Conservation (phyloP, 2,797 vertebrate genomes). For the Anguilla marmorata region DNA sequence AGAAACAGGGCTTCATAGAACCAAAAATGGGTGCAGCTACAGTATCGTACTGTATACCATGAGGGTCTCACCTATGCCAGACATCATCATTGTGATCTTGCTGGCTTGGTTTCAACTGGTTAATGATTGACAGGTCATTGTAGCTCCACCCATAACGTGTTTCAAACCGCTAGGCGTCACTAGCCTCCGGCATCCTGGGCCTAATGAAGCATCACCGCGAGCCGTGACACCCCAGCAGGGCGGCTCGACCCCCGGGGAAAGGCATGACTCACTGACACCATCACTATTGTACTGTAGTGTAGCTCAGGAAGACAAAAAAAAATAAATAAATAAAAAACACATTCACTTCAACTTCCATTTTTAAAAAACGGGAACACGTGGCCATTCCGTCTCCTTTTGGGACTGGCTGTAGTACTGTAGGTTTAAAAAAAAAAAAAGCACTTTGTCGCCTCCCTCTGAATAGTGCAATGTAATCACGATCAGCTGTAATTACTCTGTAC, state of each 20-base stretch:
- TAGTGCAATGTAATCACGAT: slow-evolving; percentile 96
- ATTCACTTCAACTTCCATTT: slow-evolving; percentile 2
- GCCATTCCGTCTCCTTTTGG: slow-evolving; percentile 44
- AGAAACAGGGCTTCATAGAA: neutral
- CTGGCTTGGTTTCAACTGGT: neutral
- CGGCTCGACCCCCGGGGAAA: slow-evolving; percentile 54
- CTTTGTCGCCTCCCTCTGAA: slow-evolving; percentile 80
- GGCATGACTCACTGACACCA: slow-evolving; percentile 57
- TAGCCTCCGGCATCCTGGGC: slow-evolving; percentile 88
- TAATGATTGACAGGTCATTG: neutral
- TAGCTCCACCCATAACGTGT: slow-evolving; percentile 45
- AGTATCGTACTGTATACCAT: neutral
- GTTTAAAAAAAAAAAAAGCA: slow-evolving; percentile 59
- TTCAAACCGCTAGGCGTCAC: slow-evolving; percentile 74
- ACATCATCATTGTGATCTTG: neutral
- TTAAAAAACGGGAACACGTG: neutral
- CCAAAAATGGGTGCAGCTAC: slow-evolving; percentile 2
- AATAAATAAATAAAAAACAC: slow-evolving; percentile 32
- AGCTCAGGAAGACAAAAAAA: slow-evolving; percentile 63
- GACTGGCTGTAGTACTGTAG: slow-evolving; percentile 55
- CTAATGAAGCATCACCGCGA: slow-evolving; percentile 96
- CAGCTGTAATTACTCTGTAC: slow-evolving; percentile 95
- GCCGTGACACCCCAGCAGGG: slow-evolving; percentile 49
- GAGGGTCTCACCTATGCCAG: neutral
- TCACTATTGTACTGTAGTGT: slow-evolving; percentile 61